These are phyloP conservation scores for Saccostrea echinata DNA, from an alignment of 1,140 invertebrate genomes.

Conservation along the genomic window DNA sequence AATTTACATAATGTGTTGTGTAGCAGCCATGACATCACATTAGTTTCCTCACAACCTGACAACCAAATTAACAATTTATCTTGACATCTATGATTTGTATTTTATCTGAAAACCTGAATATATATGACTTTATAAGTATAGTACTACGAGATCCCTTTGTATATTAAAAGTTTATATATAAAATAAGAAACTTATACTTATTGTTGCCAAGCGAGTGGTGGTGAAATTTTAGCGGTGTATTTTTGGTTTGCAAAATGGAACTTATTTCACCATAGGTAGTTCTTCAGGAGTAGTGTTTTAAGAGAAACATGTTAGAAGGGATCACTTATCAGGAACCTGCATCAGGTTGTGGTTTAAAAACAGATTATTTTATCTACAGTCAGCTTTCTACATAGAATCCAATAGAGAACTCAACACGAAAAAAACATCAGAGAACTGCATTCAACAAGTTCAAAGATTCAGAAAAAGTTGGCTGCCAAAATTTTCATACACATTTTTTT, in stretches of 20 bases:
- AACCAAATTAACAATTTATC: too few relatives aligned
- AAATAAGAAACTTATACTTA: too few relatives aligned
- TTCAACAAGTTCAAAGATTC: neutral
- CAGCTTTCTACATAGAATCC: constrained; percentile 12
- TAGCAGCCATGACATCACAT: neutral
- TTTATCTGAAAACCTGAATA: too few relatives aligned
- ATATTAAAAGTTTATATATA: too few relatives aligned
- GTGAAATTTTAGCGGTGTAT: too few relatives aligned
- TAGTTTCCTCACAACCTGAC: neutral
- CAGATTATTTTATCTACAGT: constrained; percentile 17
- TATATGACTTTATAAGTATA: too few relatives aligned
- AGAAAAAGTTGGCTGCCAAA: neutral
- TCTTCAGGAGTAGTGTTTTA: constrained; percentile 14
- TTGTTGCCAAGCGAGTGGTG: too few relatives aligned
- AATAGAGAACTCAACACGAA: neutral
- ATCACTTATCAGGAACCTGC: neutral
- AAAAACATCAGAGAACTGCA: constrained; percentile 13
- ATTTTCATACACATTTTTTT: neutral
- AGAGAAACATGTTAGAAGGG: neutral
- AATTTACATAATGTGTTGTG: neutral
- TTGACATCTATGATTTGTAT: too few relatives aligned
- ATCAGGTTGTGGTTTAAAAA: constrained; percentile 25
- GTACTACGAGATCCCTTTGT: too few relatives aligned
- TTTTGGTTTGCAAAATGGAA: neutral
- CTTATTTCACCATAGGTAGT: neutral